Evolutionary conservation across 2,797 vertebrate species (phyloP), one percentile per base, ranked within the genome.

Genomic region (Microctenopoma steveboyesi): DNA sequence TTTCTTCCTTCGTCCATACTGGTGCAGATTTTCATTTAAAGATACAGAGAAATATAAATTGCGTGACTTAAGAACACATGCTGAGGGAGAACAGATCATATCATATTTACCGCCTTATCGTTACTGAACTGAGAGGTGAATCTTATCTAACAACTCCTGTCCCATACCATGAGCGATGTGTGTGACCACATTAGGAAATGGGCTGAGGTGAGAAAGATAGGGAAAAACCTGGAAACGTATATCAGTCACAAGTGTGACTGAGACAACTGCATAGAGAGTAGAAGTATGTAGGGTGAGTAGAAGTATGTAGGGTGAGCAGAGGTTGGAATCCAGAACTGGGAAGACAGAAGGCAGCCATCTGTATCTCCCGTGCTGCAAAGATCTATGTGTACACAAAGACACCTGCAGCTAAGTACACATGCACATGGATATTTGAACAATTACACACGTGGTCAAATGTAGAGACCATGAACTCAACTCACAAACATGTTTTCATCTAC

Each of bases 381-480:
- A 76, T 71, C 71, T 70, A 77, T 53, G 55, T 49, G 30, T 47
- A 60, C 43, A 47, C 33, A 59, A 63, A 70, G 69, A 71, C 65
- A 76, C 61, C 58, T 68, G 65, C 52, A 13, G 42, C 30, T 40
- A 13, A 54, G 35, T 45, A 45, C 47, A 54, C 43, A 42, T 28
- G 39, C 14, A 64, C 37, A 39, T 11, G 4, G 37, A 39, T 12
- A 39, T 12, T 10, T 12, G 33, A 35, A 35, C 33, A 35, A 35
- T 35, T 35, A 35, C 9, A 2, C 33, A 35, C 2, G 33, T 2
- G 33, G 33, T 35, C 7, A 35, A 35, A 39, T 12, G 37, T 39
- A 39, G 37, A 39, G 10, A 39, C 33, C 33, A 35, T 35, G 33
- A 35, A 35, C 7, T 35, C 33, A 35, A 35, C 33, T 51, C 39